phyloP scores from a whole-genome alignment of 2,797 vertebrate genomes.

The Cottoperca gobio region DNA sequence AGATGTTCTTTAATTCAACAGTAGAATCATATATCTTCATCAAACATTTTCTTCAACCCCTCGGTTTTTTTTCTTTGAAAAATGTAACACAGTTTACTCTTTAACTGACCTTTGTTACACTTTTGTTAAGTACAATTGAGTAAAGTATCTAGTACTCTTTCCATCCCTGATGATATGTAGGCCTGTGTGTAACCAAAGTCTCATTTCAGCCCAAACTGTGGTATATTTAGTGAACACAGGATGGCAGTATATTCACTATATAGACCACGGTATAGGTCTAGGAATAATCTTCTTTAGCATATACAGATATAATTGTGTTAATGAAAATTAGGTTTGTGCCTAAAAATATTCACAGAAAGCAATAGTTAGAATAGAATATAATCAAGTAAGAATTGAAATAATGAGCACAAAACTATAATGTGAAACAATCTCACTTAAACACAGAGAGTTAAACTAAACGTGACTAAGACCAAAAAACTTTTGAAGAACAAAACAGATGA shows the following conservation, averaged over 20 bases:
- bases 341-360: neutral
- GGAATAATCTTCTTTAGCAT: neutral
- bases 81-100: no score
- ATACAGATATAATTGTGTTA: neutral
- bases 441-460: neutral
- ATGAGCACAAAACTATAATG: neutral
- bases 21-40: no score
- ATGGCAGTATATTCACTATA: conserved; percentile 24
- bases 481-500: neutral
- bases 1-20: no score
- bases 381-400: neutral
- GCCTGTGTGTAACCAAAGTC: neutral
- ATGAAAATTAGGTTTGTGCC: neutral
- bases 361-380: neutral
- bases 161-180: neutral
- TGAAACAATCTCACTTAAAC: neutral
- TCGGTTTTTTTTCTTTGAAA: no score
- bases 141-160: neutral
- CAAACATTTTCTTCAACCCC: no score
- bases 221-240: conserved; percentile 23
- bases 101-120: neutral
- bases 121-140: neutral
- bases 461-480: neutral
- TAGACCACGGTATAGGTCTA: neutral
- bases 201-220: neutral